These are phyloP conservation scores for Nomada goodeniana DNA, from an alignment of 2,888 invertebrate species.

Conservation along the genomic window DNA sequence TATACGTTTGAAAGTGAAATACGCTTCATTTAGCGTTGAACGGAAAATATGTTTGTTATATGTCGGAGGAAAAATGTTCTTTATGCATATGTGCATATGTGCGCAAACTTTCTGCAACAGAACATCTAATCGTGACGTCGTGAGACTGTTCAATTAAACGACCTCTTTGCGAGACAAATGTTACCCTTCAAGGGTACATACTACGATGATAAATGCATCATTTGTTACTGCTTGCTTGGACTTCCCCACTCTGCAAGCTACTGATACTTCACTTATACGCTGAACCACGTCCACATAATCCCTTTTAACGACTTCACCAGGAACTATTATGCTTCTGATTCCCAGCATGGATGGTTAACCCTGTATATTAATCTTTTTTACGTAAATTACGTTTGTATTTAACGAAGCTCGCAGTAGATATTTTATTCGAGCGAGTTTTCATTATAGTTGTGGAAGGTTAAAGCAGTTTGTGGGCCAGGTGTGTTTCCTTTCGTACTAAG, in stretches of 20 bases:
- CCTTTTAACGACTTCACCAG: not conserved
- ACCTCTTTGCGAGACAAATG: not conserved
- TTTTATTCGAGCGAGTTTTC: not conserved
- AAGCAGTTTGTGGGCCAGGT: not conserved
- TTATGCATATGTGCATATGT: not conserved
- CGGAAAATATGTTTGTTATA: not conserved
- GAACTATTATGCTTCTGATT: not conserved
- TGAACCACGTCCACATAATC: constrained; percentile 5
- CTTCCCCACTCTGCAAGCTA: not conserved
- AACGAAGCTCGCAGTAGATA: not conserved
- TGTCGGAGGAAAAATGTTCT: not conserved
- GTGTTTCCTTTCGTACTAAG: not conserved
- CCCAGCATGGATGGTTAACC: not conserved
- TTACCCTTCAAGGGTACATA: not conserved
- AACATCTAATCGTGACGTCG: not conserved
- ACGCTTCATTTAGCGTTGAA: not conserved
- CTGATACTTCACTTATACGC: not conserved
- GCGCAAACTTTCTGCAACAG: not conserved
- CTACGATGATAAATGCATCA: not conserved
- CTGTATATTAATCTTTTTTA: not conserved
- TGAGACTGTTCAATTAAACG: not conserved
- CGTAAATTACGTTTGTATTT: not conserved
- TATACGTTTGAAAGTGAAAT: constrained; percentile 5
- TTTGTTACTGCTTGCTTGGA: constrained; percentile 5
- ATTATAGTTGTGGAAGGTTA: not conserved